A percentile compares a stretch with the other conserved stretches of the same genome.
Conservation (phyloP, 2,888 invertebrate species). For the Glyphotaelius pellucidus region DNA sequence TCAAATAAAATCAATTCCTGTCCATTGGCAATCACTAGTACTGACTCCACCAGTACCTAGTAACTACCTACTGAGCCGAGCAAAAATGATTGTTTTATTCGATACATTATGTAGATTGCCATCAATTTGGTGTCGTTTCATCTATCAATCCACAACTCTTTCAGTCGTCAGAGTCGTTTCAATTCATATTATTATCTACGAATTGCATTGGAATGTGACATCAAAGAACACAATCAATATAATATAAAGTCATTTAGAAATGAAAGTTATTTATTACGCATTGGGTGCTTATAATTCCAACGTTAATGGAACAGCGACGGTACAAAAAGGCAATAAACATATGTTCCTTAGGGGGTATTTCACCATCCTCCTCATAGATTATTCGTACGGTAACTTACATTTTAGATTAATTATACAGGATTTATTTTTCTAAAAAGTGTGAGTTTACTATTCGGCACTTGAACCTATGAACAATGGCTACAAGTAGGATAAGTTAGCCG, state of each 20-base stretch:
- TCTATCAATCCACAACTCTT: not conserved
- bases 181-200: not conserved
- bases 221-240: not conserved
- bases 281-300: too few relatives aligned
- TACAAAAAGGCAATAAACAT: too few relatives aligned
- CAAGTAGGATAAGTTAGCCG: too few relatives aligned
- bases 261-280: too few relatives aligned
- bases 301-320: too few relatives aligned
- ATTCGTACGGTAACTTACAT: too few relatives aligned
- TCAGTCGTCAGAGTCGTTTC: not conserved
- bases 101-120: not conserved
- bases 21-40: not conserved
- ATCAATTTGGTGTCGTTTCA: not conserved
- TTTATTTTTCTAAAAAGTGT: too few relatives aligned
- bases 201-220: not conserved
- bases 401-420: too few relatives aligned
- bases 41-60: not conserved
- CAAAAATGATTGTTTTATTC: not conserved
- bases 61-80: not conserved
- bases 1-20: not conserved
- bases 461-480: too few relatives aligned
- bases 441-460: too few relatives aligned
- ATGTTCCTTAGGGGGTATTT: too few relatives aligned
- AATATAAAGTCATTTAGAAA: not conserved
- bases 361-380: too few relatives aligned